phyloP scores from a whole-genome alignment of 2,888 invertebrate species.

The Eucriotettix oculatus region DNA sequence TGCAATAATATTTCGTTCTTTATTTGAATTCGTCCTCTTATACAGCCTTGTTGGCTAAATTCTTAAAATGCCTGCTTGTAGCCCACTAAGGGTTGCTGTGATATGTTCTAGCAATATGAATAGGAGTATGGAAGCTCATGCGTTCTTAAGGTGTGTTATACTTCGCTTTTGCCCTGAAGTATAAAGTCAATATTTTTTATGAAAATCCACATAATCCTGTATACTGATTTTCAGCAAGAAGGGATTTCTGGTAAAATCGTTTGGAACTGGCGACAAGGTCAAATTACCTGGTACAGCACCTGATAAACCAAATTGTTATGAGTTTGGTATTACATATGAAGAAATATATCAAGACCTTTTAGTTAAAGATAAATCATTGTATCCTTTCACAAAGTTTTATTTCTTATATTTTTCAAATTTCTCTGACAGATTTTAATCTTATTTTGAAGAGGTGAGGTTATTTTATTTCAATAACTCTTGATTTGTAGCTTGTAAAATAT shows the following conservation, averaged over 20 bases:
- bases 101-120: constrained; percentile 99
- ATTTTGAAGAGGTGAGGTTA: no score
- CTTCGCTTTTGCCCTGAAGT: not conserved
- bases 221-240: constrained; percentile 56
- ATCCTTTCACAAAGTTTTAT: constrained; percentile 28
- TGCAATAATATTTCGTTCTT: no score
- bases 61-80: constrained; percentile 6
- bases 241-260: constrained; percentile 88
- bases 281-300: constrained; percentile 90
- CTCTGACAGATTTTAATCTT: no score
- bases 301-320: constrained; percentile 91
- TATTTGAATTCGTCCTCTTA: no score
- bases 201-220: not conserved
- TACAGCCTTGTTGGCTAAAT: no score
- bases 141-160: constrained; percentile 52
- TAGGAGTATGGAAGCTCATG: constrained; percentile 98
- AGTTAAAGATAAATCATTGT: constrained; percentile 81
- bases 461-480: no score
- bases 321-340: constrained; percentile 90
- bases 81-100: constrained; percentile 63
- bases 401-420: no score
- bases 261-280: constrained; percentile 87
- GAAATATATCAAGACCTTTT: constrained; percentile 87
- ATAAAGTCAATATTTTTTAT: not conserved
- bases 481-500: no score